These are phyloP conservation scores for Aquila chrysaetos DNA, from an alignment of 2,797 vertebrate species.

Conservation along the genomic window DNA sequence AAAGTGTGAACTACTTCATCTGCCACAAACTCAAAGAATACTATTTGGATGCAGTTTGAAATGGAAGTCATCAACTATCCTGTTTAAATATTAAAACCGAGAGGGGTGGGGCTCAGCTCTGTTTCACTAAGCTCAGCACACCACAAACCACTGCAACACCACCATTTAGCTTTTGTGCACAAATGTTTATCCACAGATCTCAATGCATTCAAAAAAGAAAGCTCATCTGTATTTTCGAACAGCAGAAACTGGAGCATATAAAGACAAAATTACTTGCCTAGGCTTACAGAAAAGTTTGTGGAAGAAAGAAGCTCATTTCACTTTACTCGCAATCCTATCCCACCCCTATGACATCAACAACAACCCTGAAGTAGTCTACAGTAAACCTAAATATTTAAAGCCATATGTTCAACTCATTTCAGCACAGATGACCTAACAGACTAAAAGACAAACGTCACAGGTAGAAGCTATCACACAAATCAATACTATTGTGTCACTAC, in stretches of 20 bases:
- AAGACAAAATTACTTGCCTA: neutral
- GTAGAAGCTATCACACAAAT: neutral
- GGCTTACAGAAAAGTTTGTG: neutral
- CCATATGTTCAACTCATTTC: neutral
- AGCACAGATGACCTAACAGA: neutral
- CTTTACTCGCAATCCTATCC: neutral
- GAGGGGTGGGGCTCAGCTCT: neutral
- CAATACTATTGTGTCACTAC: neutral
- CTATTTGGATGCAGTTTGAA: neutral
- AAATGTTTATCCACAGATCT: neutral
- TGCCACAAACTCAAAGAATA: neutral
- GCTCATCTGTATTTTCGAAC: neutral
- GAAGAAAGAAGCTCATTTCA: neutral
- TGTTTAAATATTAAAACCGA: slow-evolving; percentile 37
- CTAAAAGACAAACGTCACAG: slow-evolving; percentile 23
- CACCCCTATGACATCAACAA: neutral
- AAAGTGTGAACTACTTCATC: neutral
- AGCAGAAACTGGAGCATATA: neutral
- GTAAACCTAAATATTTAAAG: slow-evolving; percentile 10
- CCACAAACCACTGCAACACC: neutral
- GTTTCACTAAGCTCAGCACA: neutral
- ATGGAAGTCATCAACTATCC: neutral
- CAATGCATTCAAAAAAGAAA: neutral
- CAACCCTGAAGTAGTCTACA: neutral
- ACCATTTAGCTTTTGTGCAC: neutral